Percentiles rank a stretch among this genome's conserved stretches.
These are phyloP conservation scores for Metalampra italica DNA, from an alignment of 2,888 invertebrate species.

Conservation along the genomic window DNA sequence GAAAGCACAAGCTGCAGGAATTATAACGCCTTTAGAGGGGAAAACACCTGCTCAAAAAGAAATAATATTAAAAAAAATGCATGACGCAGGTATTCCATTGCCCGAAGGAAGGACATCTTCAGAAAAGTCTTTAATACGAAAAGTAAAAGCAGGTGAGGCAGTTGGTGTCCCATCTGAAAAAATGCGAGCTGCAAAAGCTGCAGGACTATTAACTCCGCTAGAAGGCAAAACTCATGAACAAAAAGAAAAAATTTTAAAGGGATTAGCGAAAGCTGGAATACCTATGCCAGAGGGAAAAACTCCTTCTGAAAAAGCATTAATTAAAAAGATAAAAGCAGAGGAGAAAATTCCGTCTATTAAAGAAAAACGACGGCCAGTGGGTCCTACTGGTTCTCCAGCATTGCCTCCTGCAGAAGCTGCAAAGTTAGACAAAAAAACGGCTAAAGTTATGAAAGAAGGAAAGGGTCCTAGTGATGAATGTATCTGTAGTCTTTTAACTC, in stretches of 20 bases:
- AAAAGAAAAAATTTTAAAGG: constrained; percentile 31
- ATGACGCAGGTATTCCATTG: constrained; percentile 11
- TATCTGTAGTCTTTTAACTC: constrained; percentile 29
- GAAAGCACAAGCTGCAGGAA: constrained; percentile 21
- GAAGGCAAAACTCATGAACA: constrained; percentile 28
- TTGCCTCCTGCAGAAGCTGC: constrained; percentile 13
- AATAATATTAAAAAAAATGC: constrained; percentile 14
- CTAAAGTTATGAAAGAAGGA: constrained; percentile 27
- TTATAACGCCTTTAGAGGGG: constrained; percentile 24
- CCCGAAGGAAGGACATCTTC: constrained; percentile 18
- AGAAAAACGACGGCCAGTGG: constrained; percentile 19
- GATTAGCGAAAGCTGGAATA: constrained; percentile 22
- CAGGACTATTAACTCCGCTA: constrained; percentile 6
- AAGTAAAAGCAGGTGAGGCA: constrained; percentile 10
- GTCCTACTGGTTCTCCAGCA: background rate
- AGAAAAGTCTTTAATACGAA: constrained; percentile 23
- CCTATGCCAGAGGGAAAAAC: constrained; percentile 27
- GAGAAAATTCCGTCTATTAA: constrained; percentile 16
- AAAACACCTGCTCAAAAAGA: constrained; percentile 21
- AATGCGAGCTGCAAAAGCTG: constrained; percentile 15
- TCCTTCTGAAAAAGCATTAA: constrained; percentile 25
- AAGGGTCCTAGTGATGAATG: constrained; percentile 33
- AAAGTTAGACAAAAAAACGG: constrained; percentile 24
- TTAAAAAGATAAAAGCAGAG: constrained; percentile 18
- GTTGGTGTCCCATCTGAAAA: constrained; percentile 19